phyloP scores from a whole-genome alignment of 1,140 invertebrate species.

The Idris sp. region DNA sequence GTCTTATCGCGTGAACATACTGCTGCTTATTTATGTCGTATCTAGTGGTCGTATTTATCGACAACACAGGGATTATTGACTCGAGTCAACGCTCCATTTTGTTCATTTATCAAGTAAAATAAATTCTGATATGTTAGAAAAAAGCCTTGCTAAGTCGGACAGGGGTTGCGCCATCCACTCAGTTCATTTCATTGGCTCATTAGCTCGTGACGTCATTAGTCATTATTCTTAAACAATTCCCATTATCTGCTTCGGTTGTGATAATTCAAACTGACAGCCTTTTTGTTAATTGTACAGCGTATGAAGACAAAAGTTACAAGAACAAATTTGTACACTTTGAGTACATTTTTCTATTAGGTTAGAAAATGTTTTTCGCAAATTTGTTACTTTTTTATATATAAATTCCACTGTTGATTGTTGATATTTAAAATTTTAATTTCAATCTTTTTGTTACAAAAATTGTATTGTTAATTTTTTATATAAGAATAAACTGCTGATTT shows the following conservation, averaged over 20 bases:
- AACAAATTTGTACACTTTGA: too few species aligned
- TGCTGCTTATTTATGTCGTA: slow-evolving; percentile 46
- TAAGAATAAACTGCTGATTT: too few species aligned
- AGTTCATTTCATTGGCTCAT: slow-evolving; percentile 33
- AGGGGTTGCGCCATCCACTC: slow-evolving; percentile 47
- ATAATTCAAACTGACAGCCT: slow-evolving; percentile 46
- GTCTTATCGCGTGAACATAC: slow-evolving; percentile 27
- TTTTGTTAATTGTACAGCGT: slow-evolving; percentile 11
- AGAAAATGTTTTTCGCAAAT: too few species aligned
- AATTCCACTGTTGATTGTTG: too few species aligned
- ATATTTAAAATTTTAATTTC: too few species aligned
- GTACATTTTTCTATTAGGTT: too few species aligned
- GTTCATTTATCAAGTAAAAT: slow-evolving; percentile 52
- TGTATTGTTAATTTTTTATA: too few species aligned
- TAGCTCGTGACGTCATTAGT: slow-evolving; percentile 34
- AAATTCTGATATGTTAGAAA: slow-evolving; percentile 48
- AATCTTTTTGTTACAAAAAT: too few species aligned
- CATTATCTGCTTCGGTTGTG: slow-evolving; percentile 24
- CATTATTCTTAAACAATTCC: slow-evolving; percentile 37
- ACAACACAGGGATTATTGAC: slow-evolving; percentile 43
- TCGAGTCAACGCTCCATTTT: slow-evolving; percentile 50
- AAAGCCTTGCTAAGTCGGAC: slow-evolving; percentile 39
- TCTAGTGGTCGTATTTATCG: slow-evolving; percentile 48
- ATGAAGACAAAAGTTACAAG: too few species aligned
- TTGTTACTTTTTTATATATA: too few species aligned